phyloP scores from a whole-genome alignment of 2,888 invertebrate species.

The Operophtera brumata region DNA sequence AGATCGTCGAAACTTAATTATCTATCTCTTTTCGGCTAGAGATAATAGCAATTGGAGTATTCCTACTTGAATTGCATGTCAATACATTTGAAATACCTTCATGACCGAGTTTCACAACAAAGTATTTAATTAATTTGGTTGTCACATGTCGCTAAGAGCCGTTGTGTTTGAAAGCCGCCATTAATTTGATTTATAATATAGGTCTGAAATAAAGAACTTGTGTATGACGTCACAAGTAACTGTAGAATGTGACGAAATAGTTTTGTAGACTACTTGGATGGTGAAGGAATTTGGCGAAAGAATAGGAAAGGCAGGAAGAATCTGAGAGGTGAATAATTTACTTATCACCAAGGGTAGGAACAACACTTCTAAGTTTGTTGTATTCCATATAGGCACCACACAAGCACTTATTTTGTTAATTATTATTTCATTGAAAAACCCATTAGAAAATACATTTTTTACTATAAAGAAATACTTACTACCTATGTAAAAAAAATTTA shows the following conservation, averaged over 20 bases:
- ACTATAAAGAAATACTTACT: too few species aligned
- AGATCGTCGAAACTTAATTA: not conserved
- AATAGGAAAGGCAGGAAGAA: too few species aligned
- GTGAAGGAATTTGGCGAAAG: not conserved
- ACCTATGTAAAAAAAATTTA: too few species aligned
- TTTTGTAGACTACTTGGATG: not conserved
- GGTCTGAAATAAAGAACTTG: conserved; percentile 38
- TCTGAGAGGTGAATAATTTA: too few species aligned
- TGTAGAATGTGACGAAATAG: conserved; percentile 14
- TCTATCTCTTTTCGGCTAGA: too few species aligned
- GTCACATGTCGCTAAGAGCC: conserved; percentile 35
- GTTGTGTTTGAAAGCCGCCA: conserved; percentile 36
- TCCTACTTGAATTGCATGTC: not conserved
- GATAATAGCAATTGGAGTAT: not conserved
- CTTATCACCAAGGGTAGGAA: too few species aligned
- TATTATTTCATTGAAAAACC: too few species aligned
- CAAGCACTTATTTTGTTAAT: too few species aligned
- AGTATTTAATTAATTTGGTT: conserved; percentile 41
- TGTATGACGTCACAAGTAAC: conserved; percentile 18
- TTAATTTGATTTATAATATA: conserved; percentile 40
- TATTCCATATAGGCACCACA: too few species aligned
- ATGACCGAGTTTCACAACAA: conserved; percentile 32
- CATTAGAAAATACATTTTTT: too few species aligned
- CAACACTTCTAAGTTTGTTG: too few species aligned
- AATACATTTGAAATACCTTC: conserved; percentile 19